Base-by-base conservation (phyloP, 2,888 invertebrate genomes). In the Eucera pruinosa region DNA sequence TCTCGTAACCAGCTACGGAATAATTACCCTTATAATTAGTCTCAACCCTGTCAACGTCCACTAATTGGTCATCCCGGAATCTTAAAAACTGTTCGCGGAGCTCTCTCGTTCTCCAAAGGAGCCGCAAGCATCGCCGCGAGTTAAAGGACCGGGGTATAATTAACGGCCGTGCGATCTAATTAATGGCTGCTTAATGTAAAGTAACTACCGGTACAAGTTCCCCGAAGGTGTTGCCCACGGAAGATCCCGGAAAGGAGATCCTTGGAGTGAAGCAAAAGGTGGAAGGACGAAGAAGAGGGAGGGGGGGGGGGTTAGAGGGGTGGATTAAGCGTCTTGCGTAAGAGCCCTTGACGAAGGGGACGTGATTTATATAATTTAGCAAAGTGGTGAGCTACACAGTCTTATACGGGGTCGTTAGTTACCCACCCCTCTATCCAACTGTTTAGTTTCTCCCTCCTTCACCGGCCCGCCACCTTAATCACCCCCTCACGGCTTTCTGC, bases 281-380 rank as follows among this genome's bases (percentile, higher is more conserved):
- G 7, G 33, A 7, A 33, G n/a, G n/a, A n/a, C n/a, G n/a, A n/a
- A n/a, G n/a, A n/a, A n/a, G 20, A 61, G 64, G 73, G 60, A 62
- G 41, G 54, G 69, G 3, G 7, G 4, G 5, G 1, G 20, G 33
- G 33, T 15, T 18, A 25, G 76, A 64, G 57, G 70, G 81, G 80
- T 73, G 81, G 85, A 89, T 89, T 89, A 89, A 89, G 84, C 83
- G 84, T 72, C 84, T 83, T 84, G 84, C 81, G 84, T 80, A 86
- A 87, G 82, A 87, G 83, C 87, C 86, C 89, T 86, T 88, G 89
- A 89, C 87, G 88, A 88, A 88, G 89, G 89, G 87, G 82, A 84
- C 84, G 88, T 90, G 90, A 91, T 91, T 91, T 90, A 91, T 91
- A 90, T 91, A 91, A 91, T 91, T 91, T 91, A 89, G 89, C 88